phyloP scores from a whole-genome alignment of 2,888 invertebrate genomes.

The Anoplius nigerrimus region DNA sequence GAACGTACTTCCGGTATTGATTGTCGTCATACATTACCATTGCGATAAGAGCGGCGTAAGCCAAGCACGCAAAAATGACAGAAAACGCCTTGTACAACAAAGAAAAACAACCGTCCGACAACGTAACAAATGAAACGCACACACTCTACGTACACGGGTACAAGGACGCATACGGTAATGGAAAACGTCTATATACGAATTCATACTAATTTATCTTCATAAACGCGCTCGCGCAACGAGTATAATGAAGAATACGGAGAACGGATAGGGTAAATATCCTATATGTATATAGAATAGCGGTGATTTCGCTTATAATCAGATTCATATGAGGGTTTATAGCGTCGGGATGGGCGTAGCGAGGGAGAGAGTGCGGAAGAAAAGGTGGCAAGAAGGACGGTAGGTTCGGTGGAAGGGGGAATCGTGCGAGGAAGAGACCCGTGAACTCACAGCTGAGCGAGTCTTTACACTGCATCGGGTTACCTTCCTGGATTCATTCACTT shows the following conservation, averaged over 20 bases:
- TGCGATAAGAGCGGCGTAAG: not conserved
- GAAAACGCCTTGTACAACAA: not conserved
- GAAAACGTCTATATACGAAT: no score
- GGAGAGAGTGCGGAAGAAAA: not conserved
- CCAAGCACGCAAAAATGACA: not conserved
- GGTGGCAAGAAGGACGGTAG: slow-evolving; percentile 9
- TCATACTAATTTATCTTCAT: no score
- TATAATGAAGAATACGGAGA: no score
- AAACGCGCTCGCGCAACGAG: no score
- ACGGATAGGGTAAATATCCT: not conserved
- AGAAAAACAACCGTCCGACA: not conserved
- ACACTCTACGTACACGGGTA: no score
- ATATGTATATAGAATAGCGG: no score
- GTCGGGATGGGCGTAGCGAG: not conserved
- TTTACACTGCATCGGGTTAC: slow-evolving; percentile 62
- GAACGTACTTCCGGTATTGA: slow-evolving; percentile 50
- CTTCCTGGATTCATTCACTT: slow-evolving; percentile 65
- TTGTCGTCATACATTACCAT: slow-evolving; percentile 37
- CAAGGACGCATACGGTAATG: no score
- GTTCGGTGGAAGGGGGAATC: not conserved
- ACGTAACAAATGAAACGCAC: no score
- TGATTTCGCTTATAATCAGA: no score
- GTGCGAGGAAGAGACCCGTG: slow-evolving; percentile 27
- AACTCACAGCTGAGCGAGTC: slow-evolving; percentile 50
- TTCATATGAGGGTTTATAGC: no score